These are phyloP conservation scores for Phodopus roborovskii DNA, from an alignment of 2,113 vertebrate genomes.

Conservation along the genomic window DNA sequence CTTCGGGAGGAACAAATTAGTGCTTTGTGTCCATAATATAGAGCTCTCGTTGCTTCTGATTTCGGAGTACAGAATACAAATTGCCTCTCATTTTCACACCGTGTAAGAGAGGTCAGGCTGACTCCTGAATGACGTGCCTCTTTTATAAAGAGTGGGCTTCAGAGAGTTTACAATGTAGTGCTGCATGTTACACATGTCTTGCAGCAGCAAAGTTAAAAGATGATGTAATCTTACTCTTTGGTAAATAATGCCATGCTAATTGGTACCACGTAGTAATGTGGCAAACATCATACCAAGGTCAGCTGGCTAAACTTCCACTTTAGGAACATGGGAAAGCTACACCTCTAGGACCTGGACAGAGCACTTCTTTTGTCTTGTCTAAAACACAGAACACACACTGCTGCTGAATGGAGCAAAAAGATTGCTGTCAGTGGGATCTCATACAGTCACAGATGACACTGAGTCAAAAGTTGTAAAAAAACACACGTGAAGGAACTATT, in stretches of 20 bases:
- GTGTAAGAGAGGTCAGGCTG: not conserved
- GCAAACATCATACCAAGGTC: not conserved
- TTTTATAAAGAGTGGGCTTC: not conserved
- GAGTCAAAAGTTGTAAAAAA: slow-evolving; percentile 12
- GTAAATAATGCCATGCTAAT: not conserved
- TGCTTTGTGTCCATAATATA: not conserved
- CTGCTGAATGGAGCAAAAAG: not conserved
- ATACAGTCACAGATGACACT: not conserved
- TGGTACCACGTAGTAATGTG: not conserved
- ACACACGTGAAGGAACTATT: not conserved
- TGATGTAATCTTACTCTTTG: not conserved
- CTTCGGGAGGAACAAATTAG: not conserved
- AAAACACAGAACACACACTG: not conserved
- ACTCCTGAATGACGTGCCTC: not conserved
- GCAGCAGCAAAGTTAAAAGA: not conserved
- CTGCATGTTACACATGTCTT: not conserved
- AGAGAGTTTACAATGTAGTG: not conserved
- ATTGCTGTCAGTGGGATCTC: not conserved
- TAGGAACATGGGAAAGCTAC: not conserved
- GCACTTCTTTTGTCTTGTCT: not conserved
- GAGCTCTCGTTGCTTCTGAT: not conserved
- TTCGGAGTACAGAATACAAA: not conserved
- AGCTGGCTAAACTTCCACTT: not conserved
- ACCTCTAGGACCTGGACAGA: not conserved
- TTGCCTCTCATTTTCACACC: not conserved